phyloP scores from a whole-genome alignment of 2,113 vertebrate species.

The Sinocyclocheilus anophthalmus region DNA sequence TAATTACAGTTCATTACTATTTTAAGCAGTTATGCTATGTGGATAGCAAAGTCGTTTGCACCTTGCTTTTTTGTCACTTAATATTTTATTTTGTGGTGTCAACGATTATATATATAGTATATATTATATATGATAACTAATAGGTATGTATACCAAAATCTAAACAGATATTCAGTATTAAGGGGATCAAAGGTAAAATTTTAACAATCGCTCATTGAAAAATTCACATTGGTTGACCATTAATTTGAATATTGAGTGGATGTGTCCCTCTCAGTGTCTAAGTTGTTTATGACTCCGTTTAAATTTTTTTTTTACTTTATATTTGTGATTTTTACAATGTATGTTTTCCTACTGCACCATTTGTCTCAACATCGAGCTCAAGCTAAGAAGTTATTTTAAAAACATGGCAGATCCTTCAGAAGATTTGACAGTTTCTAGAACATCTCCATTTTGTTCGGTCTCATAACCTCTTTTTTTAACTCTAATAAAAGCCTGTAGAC shows the following conservation, averaged over 20 bases:
- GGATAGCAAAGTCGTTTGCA: background rate
- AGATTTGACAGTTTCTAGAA: conserved; percentile 45
- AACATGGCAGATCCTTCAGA: conserved; percentile 36
- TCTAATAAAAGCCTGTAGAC: conserved; percentile 53
- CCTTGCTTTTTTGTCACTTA: too few species aligned
- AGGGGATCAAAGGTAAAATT: background rate
- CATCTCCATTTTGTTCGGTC: conserved; percentile 48
- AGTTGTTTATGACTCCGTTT: background rate
- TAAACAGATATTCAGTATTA: background rate
- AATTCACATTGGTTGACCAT: background rate
- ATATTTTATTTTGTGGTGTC: too few species aligned
- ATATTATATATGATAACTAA: too few species aligned
- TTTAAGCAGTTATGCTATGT: background rate
- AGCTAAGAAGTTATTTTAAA: conserved; percentile 9
- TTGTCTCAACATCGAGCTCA: background rate
- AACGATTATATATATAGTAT: too few species aligned
- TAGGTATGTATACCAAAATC: too few species aligned
- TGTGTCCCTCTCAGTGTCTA: background rate
- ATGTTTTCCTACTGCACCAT: background rate
- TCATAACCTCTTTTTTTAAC: conserved; percentile 57
- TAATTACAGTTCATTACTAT: background rate
- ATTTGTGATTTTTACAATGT: background rate
- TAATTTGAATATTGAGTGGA: background rate
- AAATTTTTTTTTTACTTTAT: background rate
- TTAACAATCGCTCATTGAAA: background rate